These are phyloP conservation scores for Alloscopus bannaensis DNA, from an alignment of 2,888 invertebrate genomes.

Conservation along the genomic window DNA sequence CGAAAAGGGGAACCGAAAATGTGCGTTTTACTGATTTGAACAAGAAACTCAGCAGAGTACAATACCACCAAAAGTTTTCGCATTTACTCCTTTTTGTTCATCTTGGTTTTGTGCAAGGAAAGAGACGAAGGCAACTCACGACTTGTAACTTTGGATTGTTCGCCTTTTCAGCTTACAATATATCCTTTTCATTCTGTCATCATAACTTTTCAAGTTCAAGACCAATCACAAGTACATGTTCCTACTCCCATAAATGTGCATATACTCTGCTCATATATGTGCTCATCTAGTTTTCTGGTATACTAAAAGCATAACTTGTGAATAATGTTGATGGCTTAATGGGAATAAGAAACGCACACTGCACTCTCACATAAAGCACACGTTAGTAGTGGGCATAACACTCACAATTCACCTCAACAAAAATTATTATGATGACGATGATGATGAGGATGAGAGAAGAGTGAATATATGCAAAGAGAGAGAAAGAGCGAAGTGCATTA, in stretches of 20 bases:
- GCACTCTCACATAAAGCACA: not conserved
- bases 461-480: too few species aligned
- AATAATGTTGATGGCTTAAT: not conserved
- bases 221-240: too few species aligned
- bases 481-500: constrained; percentile 47
- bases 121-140: too few species aligned
- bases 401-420: not conserved
- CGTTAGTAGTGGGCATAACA: not conserved
- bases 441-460: constrained; percentile 16
- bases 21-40: too few species aligned
- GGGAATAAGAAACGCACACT: not conserved
- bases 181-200: constrained; percentile 29
- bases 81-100: too few species aligned
- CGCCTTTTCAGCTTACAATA: constrained; percentile 9
- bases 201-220: constrained; percentile 56
- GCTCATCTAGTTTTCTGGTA: too few species aligned
- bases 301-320: not conserved
- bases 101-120: too few species aligned
- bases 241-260: too few species aligned
- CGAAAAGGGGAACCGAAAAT: too few species aligned
- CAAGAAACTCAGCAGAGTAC: too few species aligned
- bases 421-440: constrained; percentile 34
- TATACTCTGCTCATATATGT: too few species aligned
- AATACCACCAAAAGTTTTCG: constrained; percentile 25
- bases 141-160: constrained; percentile 19